These are phyloP conservation scores for Zosterops lateralis DNA, from an alignment of 2,113 vertebrate genomes.

Conservation along the genomic window DNA sequence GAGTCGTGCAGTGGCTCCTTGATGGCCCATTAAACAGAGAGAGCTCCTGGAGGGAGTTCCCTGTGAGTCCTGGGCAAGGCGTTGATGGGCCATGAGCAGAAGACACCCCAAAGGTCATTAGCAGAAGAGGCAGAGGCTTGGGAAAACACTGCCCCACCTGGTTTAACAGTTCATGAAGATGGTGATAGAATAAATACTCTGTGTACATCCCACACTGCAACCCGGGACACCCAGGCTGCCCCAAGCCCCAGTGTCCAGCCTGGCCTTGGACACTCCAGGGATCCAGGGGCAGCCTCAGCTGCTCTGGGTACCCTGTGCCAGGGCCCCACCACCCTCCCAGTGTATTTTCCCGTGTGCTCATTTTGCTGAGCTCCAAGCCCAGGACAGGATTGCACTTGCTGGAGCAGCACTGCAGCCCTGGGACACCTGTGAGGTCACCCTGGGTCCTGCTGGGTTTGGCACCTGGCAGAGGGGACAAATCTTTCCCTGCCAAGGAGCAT, in stretches of 20 bases:
- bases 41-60: too few relatives aligned
- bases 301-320: not conserved
- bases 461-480: not conserved
- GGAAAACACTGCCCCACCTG: too few relatives aligned
- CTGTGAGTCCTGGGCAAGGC: too few relatives aligned
- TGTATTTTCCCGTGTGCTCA: not conserved
- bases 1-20: too few relatives aligned
- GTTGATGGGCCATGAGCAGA: too few relatives aligned
- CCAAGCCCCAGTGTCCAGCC: not conserved
- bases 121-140: too few relatives aligned
- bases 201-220: too few relatives aligned
- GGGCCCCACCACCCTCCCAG: rapidly evolving
- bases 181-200: too few relatives aligned
- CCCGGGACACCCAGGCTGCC: too few relatives aligned
- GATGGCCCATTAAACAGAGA: too few relatives aligned
- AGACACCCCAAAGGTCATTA: too few relatives aligned
- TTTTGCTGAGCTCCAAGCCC: not conserved
- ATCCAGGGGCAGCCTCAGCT: not conserved
- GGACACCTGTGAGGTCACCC: not conserved
- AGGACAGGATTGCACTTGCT: not conserved
- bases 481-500: not conserved
- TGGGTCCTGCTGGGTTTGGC: rapidly evolving
- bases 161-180: too few relatives aligned
- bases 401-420: not conserved
- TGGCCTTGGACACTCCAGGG: not conserved